Base-by-base conservation (phyloP, 1,140 invertebrate genomes). In the Diabrotica virgifera region DNA sequence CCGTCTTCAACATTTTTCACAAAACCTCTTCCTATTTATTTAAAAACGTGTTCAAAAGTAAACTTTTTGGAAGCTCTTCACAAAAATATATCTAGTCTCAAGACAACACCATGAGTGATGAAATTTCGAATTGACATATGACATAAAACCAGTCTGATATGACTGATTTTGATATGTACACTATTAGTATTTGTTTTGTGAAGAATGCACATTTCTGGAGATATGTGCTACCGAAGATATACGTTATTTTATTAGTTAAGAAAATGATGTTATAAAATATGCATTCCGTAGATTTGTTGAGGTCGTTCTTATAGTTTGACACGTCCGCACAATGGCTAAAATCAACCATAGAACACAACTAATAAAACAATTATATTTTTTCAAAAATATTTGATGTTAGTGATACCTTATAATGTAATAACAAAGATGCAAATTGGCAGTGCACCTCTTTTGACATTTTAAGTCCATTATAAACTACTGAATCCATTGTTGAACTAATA, bases 121-220 rank as follows among this genome's bases (percentile, higher is more conserved):
- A 46, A 46, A 46, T 46, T n/a, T 46, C n/a, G 36, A 59, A 59
- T 59, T 59, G 58, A 59, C 58, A 12, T 59, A 13, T 62, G 14
- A 66, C 59, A 66, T 50, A 53, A 57, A 66, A 62, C 54, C 40
- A 36, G 58, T 50, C 46, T 61, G 56, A 68, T n/a, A 13, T 11
- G 36, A 60, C 38, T 14, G 40, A 38, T 64, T 55, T 35, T 68
- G 69, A 70, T 70, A 70, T 70, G 69, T 70, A 70, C 69, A 70
- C 53, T 58, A 64, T 51, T 36, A 9, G n/a, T 46, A 38, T 37
- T 12, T 54, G 52, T 54, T 12, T 13, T 35, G 52, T 54, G 5
- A 54, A 12, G 24, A 54, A 54, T 54, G 52, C 52, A 54, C 12
- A 54, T 24, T 24, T 24, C 24, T 24, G 24, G 24, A 24, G 24